Conservation (phyloP, 2,113 vertebrate genomes). For the Chaenogobius annularis region DNA sequence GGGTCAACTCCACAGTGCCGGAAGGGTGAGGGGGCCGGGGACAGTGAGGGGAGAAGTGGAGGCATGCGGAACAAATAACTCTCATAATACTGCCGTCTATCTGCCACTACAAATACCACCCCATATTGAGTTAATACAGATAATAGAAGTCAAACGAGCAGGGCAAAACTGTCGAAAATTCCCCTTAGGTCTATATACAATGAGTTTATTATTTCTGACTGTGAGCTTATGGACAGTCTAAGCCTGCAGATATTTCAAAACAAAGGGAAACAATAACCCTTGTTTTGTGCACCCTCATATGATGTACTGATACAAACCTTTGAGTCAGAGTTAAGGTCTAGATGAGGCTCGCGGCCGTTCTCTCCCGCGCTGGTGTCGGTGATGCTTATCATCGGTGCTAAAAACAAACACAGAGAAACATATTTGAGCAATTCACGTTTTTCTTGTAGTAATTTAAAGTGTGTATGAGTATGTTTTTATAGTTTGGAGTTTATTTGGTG, state of each 20-base stretch:
- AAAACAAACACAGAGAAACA: background rate
- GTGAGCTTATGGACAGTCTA: background rate
- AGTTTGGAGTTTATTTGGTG: too few species aligned
- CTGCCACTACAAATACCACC: background rate
- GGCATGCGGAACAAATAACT: constrained; percentile 35
- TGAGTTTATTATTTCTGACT: background rate
- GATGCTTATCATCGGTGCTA: constrained; percentile 83
- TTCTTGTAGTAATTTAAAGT: too few species aligned
- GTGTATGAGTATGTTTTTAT: too few species aligned
- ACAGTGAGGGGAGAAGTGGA: constrained; percentile 16
- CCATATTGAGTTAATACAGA: background rate
- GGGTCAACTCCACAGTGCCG: constrained; percentile 39
- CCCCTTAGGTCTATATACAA: background rate
- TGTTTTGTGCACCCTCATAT: background rate
- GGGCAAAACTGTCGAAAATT: background rate
- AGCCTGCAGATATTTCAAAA: background rate
- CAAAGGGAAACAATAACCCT: background rate
- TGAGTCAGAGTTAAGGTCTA: constrained; percentile 78
- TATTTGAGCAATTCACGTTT: background rate
- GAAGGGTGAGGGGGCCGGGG: constrained; percentile 23
- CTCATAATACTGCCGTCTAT: constrained; percentile 2
- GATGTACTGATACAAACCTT: constrained; percentile 71
- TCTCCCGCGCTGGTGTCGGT: constrained; percentile 72
- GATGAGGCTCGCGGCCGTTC: constrained; percentile 66
- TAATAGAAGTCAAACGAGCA: background rate